Evolutionary conservation across 2,888 invertebrate genomes (phyloP).

Genomic region (Microdon myrmicae): DNA sequence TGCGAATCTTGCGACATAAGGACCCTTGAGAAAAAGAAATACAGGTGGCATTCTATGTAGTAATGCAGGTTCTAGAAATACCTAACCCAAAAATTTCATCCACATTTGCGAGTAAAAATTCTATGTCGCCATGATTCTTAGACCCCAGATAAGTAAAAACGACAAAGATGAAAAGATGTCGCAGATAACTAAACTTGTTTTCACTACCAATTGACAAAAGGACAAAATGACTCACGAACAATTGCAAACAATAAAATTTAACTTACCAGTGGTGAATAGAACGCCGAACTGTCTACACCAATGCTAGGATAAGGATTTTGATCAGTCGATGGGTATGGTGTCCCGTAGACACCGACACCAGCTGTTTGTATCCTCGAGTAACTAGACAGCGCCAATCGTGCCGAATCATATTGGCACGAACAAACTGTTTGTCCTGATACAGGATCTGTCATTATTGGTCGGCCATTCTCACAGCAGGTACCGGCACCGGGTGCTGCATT

Average conservation of each 20-base stretch:
- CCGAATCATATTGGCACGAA: constrained; percentile 93
- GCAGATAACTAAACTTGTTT: not conserved
- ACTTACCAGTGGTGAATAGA: constrained; percentile 95
- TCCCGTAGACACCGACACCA: constrained; percentile 83
- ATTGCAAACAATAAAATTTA: constrained; percentile 25
- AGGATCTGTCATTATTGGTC: constrained; percentile 92
- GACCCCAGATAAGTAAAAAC: too few species aligned
- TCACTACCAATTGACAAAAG: not conserved
- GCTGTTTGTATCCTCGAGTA: constrained; percentile 84
- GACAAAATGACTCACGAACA: not conserved
- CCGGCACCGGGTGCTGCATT: constrained; percentile 61
- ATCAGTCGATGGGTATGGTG: constrained; percentile 89
- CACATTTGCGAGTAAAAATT: too few species aligned
- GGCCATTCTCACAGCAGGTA: constrained; percentile 89
- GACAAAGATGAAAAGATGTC: not conserved
- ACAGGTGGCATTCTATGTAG: too few species aligned
- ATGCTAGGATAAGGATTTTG: constrained; percentile 94
- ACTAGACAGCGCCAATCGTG: constrained; percentile 82
- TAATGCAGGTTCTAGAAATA: too few species aligned
- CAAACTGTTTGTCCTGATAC: constrained; percentile 93
- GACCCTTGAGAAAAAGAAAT: too few species aligned
- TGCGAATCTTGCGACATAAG: too few species aligned
- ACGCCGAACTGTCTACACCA: constrained; percentile 92
- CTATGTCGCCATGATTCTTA: too few species aligned
- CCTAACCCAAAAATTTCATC: too few species aligned